Evolutionary conservation across 1,140 invertebrate species (phyloP).

Genomic region (Calliopsis andreniformis): DNA sequence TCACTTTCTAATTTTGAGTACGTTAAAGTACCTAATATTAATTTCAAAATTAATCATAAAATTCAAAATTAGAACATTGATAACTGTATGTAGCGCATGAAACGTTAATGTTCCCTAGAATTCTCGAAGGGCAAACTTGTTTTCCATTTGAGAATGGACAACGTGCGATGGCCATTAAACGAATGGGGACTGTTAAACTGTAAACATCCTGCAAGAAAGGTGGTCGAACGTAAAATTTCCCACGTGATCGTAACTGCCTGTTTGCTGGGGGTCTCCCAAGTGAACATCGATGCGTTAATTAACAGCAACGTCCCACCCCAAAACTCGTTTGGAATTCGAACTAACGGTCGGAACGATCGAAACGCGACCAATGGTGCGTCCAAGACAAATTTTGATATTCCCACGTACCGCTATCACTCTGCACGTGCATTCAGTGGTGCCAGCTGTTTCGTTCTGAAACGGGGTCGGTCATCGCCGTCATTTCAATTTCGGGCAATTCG

Average conservation of each 20-base stretch:
- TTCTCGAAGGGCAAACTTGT: too few species aligned
- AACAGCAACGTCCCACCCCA: constrained; percentile 31
- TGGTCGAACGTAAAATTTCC: constrained; percentile 47
- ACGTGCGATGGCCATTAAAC: neutral
- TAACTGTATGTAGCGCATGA: too few species aligned
- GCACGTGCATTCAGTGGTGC: neutral
- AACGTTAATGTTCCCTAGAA: too few species aligned
- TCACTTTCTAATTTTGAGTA: too few species aligned
- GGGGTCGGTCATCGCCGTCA: neutral
- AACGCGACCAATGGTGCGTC: constrained; percentile 37
- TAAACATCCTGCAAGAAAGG: constrained; percentile 21
- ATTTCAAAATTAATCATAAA: too few species aligned
- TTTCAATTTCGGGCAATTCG: neutral
- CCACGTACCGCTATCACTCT: constrained; percentile 47
- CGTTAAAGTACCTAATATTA: too few species aligned
- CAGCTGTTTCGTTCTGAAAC: constrained; percentile 26
- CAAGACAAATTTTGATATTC: constrained; percentile 60
- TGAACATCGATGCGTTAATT: constrained; percentile 61
- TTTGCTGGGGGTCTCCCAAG: constrained; percentile 58
- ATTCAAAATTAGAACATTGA: too few species aligned
- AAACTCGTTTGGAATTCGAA: constrained; percentile 54
- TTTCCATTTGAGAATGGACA: constrained; percentile 2
- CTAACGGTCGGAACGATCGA: constrained; percentile 50
- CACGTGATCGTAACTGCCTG: constrained; percentile 53
- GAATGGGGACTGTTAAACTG: constrained; percentile 2